These are phyloP conservation scores for Melinopterus prodromus DNA, from an alignment of 2,888 invertebrate species.

Conservation along the genomic window DNA sequence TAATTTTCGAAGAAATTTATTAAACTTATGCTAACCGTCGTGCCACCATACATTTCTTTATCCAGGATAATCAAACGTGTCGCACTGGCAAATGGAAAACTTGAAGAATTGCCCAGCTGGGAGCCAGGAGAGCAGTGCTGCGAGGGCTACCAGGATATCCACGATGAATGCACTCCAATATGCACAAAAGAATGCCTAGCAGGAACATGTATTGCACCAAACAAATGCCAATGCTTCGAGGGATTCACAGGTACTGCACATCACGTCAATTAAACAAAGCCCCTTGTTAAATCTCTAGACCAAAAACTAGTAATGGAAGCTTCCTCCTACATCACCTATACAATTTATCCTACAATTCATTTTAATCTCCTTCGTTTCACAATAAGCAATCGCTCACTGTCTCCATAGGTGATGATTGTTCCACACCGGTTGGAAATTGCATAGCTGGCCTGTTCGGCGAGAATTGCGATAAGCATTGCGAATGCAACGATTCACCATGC, in stretches of 20 bases:
- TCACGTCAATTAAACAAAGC: background rate
- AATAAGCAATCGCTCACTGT: background rate
- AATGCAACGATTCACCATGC: background rate
- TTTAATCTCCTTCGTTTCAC: too few species aligned
- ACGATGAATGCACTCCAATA: background rate
- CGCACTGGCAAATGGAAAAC: background rate
- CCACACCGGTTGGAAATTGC: background rate
- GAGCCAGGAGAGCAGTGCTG: background rate
- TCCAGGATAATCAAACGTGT: background rate
- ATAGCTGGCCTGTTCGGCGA: background rate
- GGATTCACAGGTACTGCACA: background rate
- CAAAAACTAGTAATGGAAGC: too few species aligned
- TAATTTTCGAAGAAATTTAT: too few species aligned
- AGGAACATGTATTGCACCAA: background rate
- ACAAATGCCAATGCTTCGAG: background rate
- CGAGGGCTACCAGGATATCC: background rate
- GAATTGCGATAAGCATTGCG: background rate
- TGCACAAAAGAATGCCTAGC: background rate
- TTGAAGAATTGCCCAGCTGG: background rate
- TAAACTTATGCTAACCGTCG: background rate
- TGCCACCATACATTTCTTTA: background rate
- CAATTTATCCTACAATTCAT: background rate
- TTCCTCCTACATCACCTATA: background rate
- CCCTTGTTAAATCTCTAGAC: too few species aligned
- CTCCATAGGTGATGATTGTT: background rate